Base-by-base conservation (phyloP, 1,140 invertebrate species). In the Megathymus violae region DNA sequence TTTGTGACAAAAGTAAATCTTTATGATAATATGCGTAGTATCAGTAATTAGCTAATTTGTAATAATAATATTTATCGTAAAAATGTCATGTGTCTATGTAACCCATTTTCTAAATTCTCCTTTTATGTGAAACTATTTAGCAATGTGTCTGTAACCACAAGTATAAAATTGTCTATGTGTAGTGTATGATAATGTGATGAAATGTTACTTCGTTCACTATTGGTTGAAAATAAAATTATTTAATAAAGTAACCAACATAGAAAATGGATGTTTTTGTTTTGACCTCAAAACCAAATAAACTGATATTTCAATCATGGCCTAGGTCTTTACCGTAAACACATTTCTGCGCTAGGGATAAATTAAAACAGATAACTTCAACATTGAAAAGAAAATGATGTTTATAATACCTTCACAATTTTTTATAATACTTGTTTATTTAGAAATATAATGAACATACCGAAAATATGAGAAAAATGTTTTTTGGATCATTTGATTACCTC, bases 161-260 rank as follows among this genome's bases (percentile, higher is more conserved):
- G 60, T 78, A 76, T 80, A 69, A 70, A 71, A 66, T 77, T 78
- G 69, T 80, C 67, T 82, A 77, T 78, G 61, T 85, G 77, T 88
- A 86, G 68, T 78, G 77, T 86, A 82, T 69, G 64, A 84, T 80
- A 82, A 80, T 82, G 83, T 87, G 81, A 90, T 86, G 78, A 85
- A 82, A 88, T 80, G 83, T 88, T 90, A 88, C 82, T 85, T 74
- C 82, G 80, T 88, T 82, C 80, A 76, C 79, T 83, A 85, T 79
- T 82, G 87, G 81, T 88, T 90, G 83, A 87, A 87, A 88, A 80
- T 88, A 72, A 84, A 88, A 85, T 78, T 90, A 87, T 88, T 85
- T 85, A 88, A 90, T 90, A 90, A 90, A 90, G 85, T 88, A 90
- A 87, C 81, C 36, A 34, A 52, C 48, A 52, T 52, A 52, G 48